Base-by-base conservation (phyloP, 1,140 invertebrate species). In the Neocloeon triangulifer region DNA sequence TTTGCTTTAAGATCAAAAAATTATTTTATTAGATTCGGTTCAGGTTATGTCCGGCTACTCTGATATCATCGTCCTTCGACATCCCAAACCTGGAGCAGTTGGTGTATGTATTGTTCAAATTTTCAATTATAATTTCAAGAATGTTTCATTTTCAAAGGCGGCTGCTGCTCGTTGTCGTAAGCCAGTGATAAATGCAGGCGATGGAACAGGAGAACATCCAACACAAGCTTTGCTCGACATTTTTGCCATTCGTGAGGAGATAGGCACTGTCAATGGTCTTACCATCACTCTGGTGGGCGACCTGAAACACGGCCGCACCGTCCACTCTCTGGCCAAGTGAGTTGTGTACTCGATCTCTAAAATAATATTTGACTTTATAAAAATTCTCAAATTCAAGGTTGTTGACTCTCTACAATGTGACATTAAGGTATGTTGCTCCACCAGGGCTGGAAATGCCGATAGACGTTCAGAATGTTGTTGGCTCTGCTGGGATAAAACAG, bases 181-280 rank as follows among this genome's bases (percentile, higher is more conserved):
- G 45, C 89, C 94, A 1, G 52, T 99, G 4, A 75, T 99, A 20
- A 99, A 98, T 62, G 95, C 88, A 17, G 95, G 95, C 10, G 92
- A 98, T 59, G 95, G 95, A 16, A 65, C 85, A 4, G 95, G 95
- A 0, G 91, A 99, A 57, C 95, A 99, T 59, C 95, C 95, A 1
- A 96, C 89, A 0, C 95, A 98, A 59, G 94, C 95, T 0, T 53
- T 99, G 10, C 57, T 99, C 1, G 95, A 99, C 55, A 69, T 98
- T 5, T 99, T 95, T 47, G 97, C 94, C 12, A 99, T 99, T 41
- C 63, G 92, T 46, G 86, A 97, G 56, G 94, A 98, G 60, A 91
- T 98, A 39, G 92, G 92, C 37, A 98, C 92, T 0, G 89, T 98
- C 0, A 97, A 98, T 49, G 81, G 81, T 0, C 59, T 97, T 2